A percentile compares a stretch with the other conserved stretches of the same genome.
Conservation (phyloP, 2,113 vertebrate genomes). For the Spea bombifrons region DNA sequence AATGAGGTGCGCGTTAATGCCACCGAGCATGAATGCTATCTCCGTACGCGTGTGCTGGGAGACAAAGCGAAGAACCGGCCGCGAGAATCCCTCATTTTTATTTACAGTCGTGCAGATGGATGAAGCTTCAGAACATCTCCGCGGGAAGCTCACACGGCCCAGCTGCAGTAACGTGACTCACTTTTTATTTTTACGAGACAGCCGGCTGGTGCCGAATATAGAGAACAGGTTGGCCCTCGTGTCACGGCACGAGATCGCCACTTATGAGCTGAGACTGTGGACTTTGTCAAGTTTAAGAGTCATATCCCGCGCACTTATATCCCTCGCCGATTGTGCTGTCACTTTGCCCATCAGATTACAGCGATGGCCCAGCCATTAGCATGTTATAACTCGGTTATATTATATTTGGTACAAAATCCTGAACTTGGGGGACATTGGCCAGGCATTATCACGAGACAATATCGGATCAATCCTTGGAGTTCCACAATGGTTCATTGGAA, state of each 20-base stretch:
- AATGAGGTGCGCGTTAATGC: too few relatives aligned
- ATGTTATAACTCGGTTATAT: too few relatives aligned
- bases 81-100: neutral
- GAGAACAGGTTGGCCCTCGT: neutral
- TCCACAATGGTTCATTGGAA: too few relatives aligned
- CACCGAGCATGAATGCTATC: too few relatives aligned
- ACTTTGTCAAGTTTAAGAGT: neutral
- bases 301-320: neutral
- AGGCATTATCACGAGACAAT: too few relatives aligned
- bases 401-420: too few relatives aligned
- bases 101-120: constrained; percentile 8
- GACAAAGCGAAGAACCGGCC: neutral
- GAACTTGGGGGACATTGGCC: too few relatives aligned
- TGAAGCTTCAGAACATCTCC: neutral
- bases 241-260: neutral
- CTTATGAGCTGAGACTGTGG: neutral
- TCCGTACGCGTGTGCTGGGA: too few relatives aligned
- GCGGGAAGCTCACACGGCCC: neutral
- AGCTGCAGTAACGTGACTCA: neutral
- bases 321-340: neutral
- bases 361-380: too few relatives aligned
- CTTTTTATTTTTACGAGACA: neutral
- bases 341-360: neutral
- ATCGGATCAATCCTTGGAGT: too few relatives aligned
- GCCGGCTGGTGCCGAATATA: neutral